Evolutionary conservation across 2,797 vertebrate species (phyloP), one percentile per base, ranked within the genome.

Genomic region (Emydoidea blandingii): DNA sequence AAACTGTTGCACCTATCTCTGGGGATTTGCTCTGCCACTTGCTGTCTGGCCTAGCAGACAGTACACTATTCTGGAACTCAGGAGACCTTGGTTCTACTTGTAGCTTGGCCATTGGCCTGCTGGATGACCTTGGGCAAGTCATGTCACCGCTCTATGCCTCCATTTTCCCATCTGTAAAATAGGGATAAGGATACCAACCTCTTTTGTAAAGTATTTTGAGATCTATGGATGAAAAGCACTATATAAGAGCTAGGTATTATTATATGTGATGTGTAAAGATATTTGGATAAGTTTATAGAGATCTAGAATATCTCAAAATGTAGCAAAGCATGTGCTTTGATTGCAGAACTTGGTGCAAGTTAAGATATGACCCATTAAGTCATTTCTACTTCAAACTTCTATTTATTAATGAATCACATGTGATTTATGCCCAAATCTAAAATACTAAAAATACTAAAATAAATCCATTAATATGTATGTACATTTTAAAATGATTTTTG

Each of bases 21-120:
- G 0, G 27, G n/a, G 47, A 4, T 72, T 88, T 85, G 37, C 50
- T 90, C 34, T 85, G 0, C n/a, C 29, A 0, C 3, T 83, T 1
- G 1, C 76, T 12, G 0, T 2, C 49, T 25, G 68, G 21, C 68
- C 37, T 68, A 68, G 65, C 34, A 65, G 62, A 65, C 8, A 11
- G 9, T 19, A 37, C n/a, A 11, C 65, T 41, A 37, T 21, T 37
- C 9, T 37, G n/a, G n/a, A 19, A 19, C 21, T 23, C 9, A 6
- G 10, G 37, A 72, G 21, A 72, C 10, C 19, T 6, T 6, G n/a
- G 18, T 72, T 41, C 37, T 72, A 41, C 19, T 72, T 1, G 3
- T 41, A 37, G 10, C 19, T 72, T 23, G 19, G 9, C 10, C 34
- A 12, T 12, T 68, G 18, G 21, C 68, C 11, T 41, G 10, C 68